Percentiles rank a stretch among this genome's conserved stretches.
Evolutionary conservation across 2,797 vertebrate genomes (phyloP).

Genomic region (Mormyrops attenuatus): DNA sequence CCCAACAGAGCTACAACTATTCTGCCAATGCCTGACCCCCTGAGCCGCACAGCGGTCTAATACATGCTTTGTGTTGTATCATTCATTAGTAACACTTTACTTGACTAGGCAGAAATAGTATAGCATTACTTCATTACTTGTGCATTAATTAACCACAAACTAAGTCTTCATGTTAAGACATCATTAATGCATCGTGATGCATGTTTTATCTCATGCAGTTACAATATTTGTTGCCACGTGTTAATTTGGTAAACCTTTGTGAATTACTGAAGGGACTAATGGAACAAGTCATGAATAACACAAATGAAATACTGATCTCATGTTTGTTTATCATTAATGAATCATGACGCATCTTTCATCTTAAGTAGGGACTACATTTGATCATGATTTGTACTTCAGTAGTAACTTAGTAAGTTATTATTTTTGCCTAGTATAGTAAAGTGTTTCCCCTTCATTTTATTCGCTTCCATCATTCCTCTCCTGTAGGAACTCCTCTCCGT

Average conservation of each 20-base stretch:
- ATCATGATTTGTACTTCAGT: neutral
- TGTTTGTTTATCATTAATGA: neutral
- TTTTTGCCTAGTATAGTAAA: neutral
- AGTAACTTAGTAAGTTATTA: neutral
- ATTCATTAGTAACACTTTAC: too few relatives aligned
- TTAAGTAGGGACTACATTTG: neutral
- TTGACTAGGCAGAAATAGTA: too few relatives aligned
- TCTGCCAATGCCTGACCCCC: neutral
- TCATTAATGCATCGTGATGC: neutral
- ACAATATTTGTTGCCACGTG: neutral
- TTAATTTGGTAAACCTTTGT: neutral
- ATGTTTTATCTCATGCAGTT: neutral
- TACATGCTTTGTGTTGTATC: neutral
- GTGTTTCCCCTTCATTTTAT: neutral
- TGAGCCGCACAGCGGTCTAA: neutral
- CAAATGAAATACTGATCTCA: neutral
- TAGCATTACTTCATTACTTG: neutral
- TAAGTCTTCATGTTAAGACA: neutral
- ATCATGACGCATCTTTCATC: neutral
- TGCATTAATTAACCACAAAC: neutral
- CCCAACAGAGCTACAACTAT: neutral
- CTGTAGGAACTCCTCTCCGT: constrained; percentile 83
- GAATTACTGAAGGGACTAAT: neutral
- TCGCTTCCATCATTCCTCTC: neutral
- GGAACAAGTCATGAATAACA: neutral